Conservation (phyloP, 2,797 vertebrate species). For the Alca torda region DNA sequence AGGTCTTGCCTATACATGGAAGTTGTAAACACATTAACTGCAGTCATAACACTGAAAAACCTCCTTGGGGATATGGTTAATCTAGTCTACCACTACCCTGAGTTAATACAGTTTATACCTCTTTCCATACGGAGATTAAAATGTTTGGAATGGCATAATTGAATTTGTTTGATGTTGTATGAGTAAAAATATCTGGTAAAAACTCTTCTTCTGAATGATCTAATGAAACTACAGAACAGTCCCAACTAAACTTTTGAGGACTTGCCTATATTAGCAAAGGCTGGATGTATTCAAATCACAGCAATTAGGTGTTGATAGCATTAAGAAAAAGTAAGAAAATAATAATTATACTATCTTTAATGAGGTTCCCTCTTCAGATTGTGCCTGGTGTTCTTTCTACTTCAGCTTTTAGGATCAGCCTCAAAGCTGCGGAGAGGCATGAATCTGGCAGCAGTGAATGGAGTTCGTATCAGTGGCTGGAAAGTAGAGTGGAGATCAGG, state of each 20-base stretch:
- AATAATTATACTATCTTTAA: background rate
- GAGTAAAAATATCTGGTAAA: background rate
- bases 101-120: background rate
- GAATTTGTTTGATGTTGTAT: background rate
- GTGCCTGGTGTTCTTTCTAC: background rate
- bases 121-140: background rate
- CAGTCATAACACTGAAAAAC: background rate
- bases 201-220: background rate
- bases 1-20: background rate
- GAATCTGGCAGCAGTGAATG: background rate
- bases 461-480: background rate
- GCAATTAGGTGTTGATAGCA: background rate
- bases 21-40: background rate
- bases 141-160: background rate
- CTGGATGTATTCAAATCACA: background rate
- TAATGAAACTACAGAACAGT: background rate
- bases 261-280: background rate
- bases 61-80: background rate
- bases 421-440: background rate
- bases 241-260: background rate
- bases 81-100: background rate
- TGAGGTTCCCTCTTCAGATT: background rate
- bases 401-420: background rate
- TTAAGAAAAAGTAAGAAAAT: background rate
- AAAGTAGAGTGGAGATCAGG: background rate